Percentiles rank a stretch among this genome's conserved stretches.
Conservation (phyloP, 1,140 invertebrate genomes). For the Rhizoglyphus robini region DNA sequence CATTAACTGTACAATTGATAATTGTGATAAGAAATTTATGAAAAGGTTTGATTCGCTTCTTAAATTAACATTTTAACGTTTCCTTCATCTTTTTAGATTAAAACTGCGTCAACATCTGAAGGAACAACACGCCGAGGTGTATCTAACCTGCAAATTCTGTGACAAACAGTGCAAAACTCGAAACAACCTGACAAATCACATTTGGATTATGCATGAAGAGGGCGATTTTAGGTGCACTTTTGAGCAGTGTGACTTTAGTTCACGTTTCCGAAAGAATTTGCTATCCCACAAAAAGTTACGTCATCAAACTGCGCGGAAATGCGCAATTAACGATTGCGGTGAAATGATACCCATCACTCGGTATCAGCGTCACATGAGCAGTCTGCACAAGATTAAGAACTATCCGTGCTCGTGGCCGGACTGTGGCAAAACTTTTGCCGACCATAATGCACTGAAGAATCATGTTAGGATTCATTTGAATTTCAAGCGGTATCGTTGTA, state of each 20-base stretch:
- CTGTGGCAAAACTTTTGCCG: conserved; percentile 14
- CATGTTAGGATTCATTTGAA: conserved; percentile 11
- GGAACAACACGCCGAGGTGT: neutral
- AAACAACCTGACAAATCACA: conserved; percentile 9
- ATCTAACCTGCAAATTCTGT: conserved; percentile 11
- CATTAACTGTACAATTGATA: conserved; percentile 9
- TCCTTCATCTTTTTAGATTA: neutral
- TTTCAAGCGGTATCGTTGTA: conserved; percentile 11
- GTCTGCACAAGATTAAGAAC: conserved; percentile 11
- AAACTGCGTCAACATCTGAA: conserved; percentile 7
- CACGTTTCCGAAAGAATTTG: conserved; percentile 1
- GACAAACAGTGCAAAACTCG: neutral
- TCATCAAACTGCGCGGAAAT: neutral
- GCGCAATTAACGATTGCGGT: conserved; percentile 9
- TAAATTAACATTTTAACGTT: neutral
- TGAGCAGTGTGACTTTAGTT: conserved; percentile 9
- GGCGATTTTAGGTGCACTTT: conserved; percentile 2
- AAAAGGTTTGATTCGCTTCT: neutral
- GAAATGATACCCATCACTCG: neutral
- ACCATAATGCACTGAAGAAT: conserved; percentile 10
- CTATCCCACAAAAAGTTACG: conserved; percentile 12
- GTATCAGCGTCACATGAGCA: conserved; percentile 1
- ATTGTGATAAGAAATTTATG: neutral
- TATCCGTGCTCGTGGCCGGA: conserved; percentile 4
- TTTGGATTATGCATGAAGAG: conserved; percentile 16